Conservation (phyloP, 2,797 vertebrate genomes). For the Nothura maculosa region DNA sequence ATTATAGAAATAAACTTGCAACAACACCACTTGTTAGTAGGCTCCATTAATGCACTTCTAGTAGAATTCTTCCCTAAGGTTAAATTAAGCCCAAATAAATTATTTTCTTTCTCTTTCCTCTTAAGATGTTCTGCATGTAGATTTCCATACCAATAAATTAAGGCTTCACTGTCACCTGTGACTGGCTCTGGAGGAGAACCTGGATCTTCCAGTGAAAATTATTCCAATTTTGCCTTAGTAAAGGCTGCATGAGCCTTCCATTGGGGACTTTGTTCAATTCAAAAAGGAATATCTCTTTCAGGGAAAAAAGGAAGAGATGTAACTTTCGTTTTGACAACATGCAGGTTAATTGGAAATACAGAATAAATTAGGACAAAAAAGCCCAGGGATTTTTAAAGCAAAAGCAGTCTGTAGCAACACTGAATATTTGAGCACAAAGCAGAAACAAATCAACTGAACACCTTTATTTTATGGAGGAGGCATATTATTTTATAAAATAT, state of each 20-base stretch:
- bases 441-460: conserved; percentile 58
- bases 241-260: background rate
- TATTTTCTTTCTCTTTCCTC: background rate
- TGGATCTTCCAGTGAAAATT: background rate
- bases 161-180: background rate
- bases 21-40: background rate
- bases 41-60: accelerated
- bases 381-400: conserved; percentile 58
- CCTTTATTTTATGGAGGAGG: conserved; percentile 49
- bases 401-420: conserved; percentile 63
- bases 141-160: background rate
- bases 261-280: background rate
- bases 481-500: conserved; percentile 14
- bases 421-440: conserved; percentile 52
- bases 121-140: background rate
- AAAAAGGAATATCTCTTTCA: background rate
- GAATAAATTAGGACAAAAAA: conserved; percentile 61
- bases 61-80: accelerated
- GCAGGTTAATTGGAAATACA: conserved; percentile 45
- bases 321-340: background rate
- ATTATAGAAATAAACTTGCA: background rate
- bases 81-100: background rate
- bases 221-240: background rate
- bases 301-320: background rate
- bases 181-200: background rate